Evolutionary conservation across 2,797 vertebrate species (phyloP).

Genomic region (Sphenodon punctatus): DNA sequence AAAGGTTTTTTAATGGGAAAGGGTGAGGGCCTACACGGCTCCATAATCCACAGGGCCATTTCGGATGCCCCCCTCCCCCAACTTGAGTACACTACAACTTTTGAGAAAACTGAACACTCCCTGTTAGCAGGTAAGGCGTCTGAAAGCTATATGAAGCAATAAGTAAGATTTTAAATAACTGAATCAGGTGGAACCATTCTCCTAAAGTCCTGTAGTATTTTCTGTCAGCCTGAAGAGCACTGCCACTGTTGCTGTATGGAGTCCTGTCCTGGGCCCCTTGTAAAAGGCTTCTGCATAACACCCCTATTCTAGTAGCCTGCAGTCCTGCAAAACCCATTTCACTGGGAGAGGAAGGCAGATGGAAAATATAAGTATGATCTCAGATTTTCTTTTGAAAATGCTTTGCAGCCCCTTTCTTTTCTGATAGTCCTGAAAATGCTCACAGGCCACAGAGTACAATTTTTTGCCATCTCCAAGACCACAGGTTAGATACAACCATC

Average conservation of each 20-base stretch:
- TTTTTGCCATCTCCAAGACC: no score
- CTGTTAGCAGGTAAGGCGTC: conserved; percentile 75
- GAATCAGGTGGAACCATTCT: conserved; percentile 70
- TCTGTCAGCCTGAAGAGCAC: conserved; percentile 52
- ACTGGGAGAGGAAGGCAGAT: no score
- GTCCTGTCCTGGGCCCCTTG: conserved; percentile 26
- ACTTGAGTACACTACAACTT: conserved; percentile 74
- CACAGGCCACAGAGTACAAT: no score
- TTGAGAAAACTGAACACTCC: conserved; percentile 68
- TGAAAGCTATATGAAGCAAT: conserved; percentile 67
- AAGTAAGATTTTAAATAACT: conserved; percentile 71
- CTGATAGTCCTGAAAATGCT: no score
- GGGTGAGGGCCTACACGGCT: conserved; percentile 46
- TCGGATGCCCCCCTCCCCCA: conserved; percentile 59
- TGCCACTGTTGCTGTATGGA: conserved; percentile 41
- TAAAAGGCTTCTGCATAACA: conserved; percentile 44
- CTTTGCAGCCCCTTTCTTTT: no score
- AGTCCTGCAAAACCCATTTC: not conserved
- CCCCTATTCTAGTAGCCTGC: not conserved
- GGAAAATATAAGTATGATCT: no score
- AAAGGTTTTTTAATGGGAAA: conserved; percentile 76
- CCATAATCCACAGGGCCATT: conserved; percentile 63
- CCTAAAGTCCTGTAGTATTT: conserved; percentile 65
- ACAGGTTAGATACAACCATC: no score
- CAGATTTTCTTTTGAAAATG: no score